Evolutionary conservation across 1,140 invertebrate genomes (phyloP).

Genomic region (Armadillidium nasatum): DNA sequence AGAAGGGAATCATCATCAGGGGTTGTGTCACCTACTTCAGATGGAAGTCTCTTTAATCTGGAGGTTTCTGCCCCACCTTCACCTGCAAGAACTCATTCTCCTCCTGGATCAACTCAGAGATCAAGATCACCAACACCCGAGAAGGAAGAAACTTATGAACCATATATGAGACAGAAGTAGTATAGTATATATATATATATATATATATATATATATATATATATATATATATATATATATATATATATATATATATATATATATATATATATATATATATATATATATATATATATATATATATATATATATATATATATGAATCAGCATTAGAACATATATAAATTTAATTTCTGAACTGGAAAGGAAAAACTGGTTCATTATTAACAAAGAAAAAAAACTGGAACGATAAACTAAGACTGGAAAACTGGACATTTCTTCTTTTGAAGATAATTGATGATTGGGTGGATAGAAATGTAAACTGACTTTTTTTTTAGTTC

Average conservation of each 20-base stretch:
- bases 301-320: not conserved
- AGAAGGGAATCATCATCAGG: constrained; percentile 25
- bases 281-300: too few species aligned
- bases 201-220: constrained; percentile 13
- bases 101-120: constrained; percentile 30
- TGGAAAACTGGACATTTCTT: too few species aligned
- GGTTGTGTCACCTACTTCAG: constrained; percentile 27
- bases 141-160: constrained; percentile 53
- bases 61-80: constrained; percentile 31
- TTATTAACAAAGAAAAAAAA: too few species aligned
- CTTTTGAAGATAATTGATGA: too few species aligned
- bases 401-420: too few species aligned
- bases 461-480: too few species aligned
- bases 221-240: not conserved
- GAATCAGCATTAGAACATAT: too few species aligned
- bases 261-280: constrained; percentile 30
- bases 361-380: too few species aligned
- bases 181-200: constrained; percentile 23
- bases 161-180: constrained; percentile 46
- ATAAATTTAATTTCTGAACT: too few species aligned
- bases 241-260: constrained; percentile 34
- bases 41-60: constrained; percentile 24
- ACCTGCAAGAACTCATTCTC: constrained; percentile 18
- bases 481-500: too few species aligned
- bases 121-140: constrained; percentile 56